Conservation (phyloP, 2,888 invertebrate species). For the Steinernema scapterisci region DNA sequence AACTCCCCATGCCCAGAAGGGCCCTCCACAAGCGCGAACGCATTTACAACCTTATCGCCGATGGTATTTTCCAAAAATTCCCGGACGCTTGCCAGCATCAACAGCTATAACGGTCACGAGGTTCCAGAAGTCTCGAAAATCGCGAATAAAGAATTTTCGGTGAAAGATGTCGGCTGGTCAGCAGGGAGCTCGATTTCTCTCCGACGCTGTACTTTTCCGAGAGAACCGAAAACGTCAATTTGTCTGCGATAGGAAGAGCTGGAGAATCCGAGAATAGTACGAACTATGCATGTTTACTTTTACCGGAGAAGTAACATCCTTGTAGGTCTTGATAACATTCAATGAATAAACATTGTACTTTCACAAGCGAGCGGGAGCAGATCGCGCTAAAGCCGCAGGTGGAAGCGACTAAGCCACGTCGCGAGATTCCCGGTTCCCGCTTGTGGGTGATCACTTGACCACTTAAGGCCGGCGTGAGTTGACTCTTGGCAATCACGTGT, state of each 20-base stretch:
- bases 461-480: too few relatives aligned
- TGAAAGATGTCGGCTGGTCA: neutral
- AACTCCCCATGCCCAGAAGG: constrained; percentile 1
- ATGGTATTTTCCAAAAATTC: neutral
- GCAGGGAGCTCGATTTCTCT: neutral
- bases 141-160: neutral
- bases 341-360: constrained; percentile 22
- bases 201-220: constrained; percentile 24
- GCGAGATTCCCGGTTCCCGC: too few relatives aligned
- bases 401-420: too few relatives aligned
- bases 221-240: constrained; percentile 9
- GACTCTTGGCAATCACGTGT: too few relatives aligned
- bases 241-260: neutral
- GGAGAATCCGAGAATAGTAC: constrained; percentile 13
- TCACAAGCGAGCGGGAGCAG: neutral
- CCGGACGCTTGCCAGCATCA: neutral
- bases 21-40: neutral
- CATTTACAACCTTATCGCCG: neutral
- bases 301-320: constrained; percentile 24
- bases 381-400: too few relatives aligned
- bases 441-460: constrained; percentile 9
- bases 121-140: neutral
- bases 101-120: neutral
- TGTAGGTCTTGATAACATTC: constrained; percentile 22
- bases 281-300: constrained; percentile 9